Percentiles rank a stretch among this genome's conserved stretches.
These are phyloP conservation scores for Sminthurinus aureus DNA, from an alignment of 2,888 invertebrate species.

Conservation along the genomic window DNA sequence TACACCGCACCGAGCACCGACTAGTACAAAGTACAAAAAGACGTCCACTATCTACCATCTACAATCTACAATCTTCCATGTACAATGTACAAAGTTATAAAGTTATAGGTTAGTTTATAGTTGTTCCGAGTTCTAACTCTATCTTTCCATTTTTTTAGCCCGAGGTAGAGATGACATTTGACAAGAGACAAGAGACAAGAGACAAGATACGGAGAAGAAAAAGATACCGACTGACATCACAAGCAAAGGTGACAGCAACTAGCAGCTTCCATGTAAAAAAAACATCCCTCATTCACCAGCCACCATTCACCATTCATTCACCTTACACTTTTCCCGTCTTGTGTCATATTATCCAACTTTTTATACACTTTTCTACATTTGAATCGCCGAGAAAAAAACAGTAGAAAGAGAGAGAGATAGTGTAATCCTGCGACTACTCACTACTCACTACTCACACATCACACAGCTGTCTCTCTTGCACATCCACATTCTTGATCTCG, in stretches of 20 bases:
- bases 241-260: constrained; percentile 42
- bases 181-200: constrained; percentile 40
- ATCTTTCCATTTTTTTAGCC: constrained; percentile 37
- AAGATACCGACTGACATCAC: constrained; percentile 51
- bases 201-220: constrained; percentile 52
- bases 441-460: background rate
- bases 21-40: too few species aligned
- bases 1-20: constrained; percentile 36
- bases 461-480: background rate
- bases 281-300: constrained; percentile 16
- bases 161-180: constrained; percentile 47
- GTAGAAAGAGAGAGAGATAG: too few species aligned
- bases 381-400: background rate
- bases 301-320: constrained; percentile 6
- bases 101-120: too few species aligned
- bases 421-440: background rate
- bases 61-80: too few species aligned
- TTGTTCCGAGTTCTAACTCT: constrained; percentile 3
- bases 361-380: background rate
- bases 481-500: background rate
- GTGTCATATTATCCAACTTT: background rate
- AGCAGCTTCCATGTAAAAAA: constrained; percentile 1
- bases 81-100: too few species aligned
- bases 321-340: background rate
- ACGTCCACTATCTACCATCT: too few species aligned